Percentiles rank a stretch among this genome's conserved stretches.
phyloP scores from a whole-genome alignment of 1,140 invertebrate species.

The Leptopilina clavipes region DNA sequence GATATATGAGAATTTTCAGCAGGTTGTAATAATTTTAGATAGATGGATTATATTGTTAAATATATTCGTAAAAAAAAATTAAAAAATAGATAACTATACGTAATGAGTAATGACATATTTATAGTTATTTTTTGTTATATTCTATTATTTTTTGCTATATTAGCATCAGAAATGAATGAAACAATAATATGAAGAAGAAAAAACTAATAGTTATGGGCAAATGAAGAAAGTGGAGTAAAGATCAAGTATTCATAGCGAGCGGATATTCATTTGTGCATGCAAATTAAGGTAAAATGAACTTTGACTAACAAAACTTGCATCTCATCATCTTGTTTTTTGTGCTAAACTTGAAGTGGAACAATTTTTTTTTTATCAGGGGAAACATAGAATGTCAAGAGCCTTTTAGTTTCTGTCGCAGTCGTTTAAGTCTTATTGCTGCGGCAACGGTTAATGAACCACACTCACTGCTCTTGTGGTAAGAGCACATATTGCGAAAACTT shows the following conservation, averaged over 20 bases:
- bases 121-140: too few species aligned
- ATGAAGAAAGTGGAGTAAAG: conserved; percentile 18
- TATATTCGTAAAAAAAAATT: too few species aligned
- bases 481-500: neutral
- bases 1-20: too few species aligned
- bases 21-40: too few species aligned
- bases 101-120: too few species aligned
- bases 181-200: neutral
- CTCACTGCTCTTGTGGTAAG: neutral
- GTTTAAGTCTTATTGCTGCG: neutral
- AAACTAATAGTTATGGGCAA: neutral
- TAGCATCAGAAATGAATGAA: neutral
- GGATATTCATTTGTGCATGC: neutral
- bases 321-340: neutral
- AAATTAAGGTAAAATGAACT: neutral
- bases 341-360: neutral
- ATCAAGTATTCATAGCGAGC: neutral
- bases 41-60: too few species aligned
- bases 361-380: neutral
- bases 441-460: neutral
- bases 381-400: conserved; percentile 9
- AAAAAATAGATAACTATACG: neutral
- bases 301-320: neutral
- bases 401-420: neutral
- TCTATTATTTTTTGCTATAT: neutral